Percentiles rank a stretch among this genome's conserved stretches.
These are phyloP conservation scores for Berghia stephanieae DNA, from an alignment of 1,140 invertebrate species.

Conservation along the genomic window DNA sequence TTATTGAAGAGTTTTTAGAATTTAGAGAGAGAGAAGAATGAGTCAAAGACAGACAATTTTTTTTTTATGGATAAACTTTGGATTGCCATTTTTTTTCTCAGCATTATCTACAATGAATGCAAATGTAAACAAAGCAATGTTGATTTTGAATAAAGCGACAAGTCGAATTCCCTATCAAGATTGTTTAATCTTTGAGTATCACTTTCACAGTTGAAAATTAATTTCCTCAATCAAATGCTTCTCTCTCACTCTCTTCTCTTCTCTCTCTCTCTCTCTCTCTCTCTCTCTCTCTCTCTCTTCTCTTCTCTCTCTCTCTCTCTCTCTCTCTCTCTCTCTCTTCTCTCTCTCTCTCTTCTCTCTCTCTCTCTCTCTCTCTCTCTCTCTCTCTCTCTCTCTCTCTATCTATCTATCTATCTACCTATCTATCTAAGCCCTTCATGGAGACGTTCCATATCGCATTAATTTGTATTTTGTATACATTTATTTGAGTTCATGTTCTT, in stretches of 20 bases:
- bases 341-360: not conserved
- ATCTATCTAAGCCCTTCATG: not conserved
- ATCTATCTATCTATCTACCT: not conserved
- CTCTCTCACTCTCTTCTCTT: not conserved
- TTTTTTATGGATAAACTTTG: too few relatives aligned
- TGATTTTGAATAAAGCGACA: not conserved
- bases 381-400: not conserved
- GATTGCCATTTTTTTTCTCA: too few relatives aligned
- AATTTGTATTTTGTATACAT: not conserved
- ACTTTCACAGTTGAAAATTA: not conserved
- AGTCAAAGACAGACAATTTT: too few relatives aligned
- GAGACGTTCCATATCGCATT: not conserved
- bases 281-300: constrained; percentile 25
- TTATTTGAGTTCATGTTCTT: not conserved
- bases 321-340: not conserved
- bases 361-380: not conserved
- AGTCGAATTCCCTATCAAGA: not conserved
- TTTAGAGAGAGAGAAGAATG: too few relatives aligned
- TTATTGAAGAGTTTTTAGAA: too few relatives aligned
- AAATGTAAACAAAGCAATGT: not conserved
- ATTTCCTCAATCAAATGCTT: not conserved
- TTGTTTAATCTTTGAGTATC: not conserved
- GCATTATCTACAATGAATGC: too few relatives aligned
- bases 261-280: constrained; percentile 9
- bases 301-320: constrained; percentile 14